Base-by-base conservation (phyloP, 2,113 vertebrate genomes). In the Varanus komodoensis region DNA sequence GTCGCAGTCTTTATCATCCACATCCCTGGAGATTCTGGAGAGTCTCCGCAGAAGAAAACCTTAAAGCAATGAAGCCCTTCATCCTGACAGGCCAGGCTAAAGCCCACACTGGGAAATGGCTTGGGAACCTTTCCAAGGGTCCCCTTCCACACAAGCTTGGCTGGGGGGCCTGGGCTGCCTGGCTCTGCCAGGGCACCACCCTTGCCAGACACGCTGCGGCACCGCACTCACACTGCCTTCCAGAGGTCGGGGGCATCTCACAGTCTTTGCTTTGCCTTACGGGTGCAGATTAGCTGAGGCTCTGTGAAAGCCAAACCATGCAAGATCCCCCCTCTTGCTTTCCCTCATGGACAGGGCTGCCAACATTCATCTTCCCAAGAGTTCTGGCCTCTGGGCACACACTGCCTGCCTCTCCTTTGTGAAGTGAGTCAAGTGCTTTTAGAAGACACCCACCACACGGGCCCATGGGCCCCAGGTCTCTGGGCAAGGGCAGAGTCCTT, bases 221-320 rank as follows among this genome's bases (percentile, higher is more conserved):
- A 54, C 67, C 6, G 61, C 23, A 61, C 61, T 15, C 61, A 27
- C 34, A 38, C 61, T 67, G 61, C 34, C 54, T 83, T 23, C 81
- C 11, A 21, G 9, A 11, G 6, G 19, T 44, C 82, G 27, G 54
- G 81, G 52, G 9, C n/a, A 17, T 83, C 61, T 38, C 61, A 27
- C 68, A 48, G 15, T 4, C 34, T 86, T 86, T 12, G 84, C 34
- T 86, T 86, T 12, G 84, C 68, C 48, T 34, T n/a, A 5, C 27
- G 82, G 84, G 68, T 86, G 84, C 84, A 86, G 57, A 86, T 86
- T 34, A 89, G 90, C 84, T 2, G 91, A 29, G 71, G 87, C 83
- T 29, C 88, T 89, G 52, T 23, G 81, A 87, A 93, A 93, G 95
- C 91, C 91, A 91, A 93, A 91, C 21, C 69, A 89, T 90, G 94